Percentiles rank a stretch among this genome's conserved stretches.
phyloP scores from a whole-genome alignment of 2,888 invertebrate genomes.

The Abrostola triplasia region DNA sequence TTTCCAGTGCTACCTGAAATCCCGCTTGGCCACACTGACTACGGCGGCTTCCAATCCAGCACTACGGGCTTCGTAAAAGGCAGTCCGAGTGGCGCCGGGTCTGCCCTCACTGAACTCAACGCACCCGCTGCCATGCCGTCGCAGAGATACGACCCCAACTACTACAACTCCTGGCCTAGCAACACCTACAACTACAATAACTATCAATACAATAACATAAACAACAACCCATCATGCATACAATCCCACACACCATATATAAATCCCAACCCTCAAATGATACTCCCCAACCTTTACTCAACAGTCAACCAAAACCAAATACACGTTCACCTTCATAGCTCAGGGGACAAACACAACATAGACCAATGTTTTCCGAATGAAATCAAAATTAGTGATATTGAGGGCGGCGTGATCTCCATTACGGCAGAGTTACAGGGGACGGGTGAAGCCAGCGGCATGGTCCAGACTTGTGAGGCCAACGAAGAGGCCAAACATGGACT shows the following conservation, averaged over 20 bases:
- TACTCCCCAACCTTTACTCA: constrained; percentile 93
- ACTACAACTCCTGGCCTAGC: constrained; percentile 89
- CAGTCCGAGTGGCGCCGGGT: constrained; percentile 74
- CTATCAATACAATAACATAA: constrained; percentile 91
- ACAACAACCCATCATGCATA: constrained; percentile 85
- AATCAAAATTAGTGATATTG: constrained; percentile 89
- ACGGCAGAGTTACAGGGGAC: constrained; percentile 83
- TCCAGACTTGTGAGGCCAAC: constrained; percentile 85
- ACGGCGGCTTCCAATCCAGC: constrained; percentile 79
- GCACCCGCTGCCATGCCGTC: constrained; percentile 68
- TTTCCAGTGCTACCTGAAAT: constrained; percentile 88
- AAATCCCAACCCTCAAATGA: constrained; percentile 90
- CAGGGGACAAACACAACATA: constrained; percentile 89
- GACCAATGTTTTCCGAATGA: constrained; percentile 90
- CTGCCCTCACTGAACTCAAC: constrained; percentile 84
- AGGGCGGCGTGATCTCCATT: constrained; percentile 87
- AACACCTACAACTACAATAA: constrained; percentile 92
- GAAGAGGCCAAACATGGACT: constrained; percentile 87
- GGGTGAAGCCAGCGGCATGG: constrained; percentile 81
- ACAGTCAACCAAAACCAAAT: constrained; percentile 96
- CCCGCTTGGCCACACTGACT: constrained; percentile 79
- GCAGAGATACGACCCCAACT: constrained; percentile 87
- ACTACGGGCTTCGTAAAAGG: constrained; percentile 77
- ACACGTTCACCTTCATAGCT: constrained; percentile 93
- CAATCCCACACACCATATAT: constrained; percentile 89